Evolutionary conservation across 1,140 invertebrate genomes (phyloP).

Genomic region (Episyrphus balteatus): DNA sequence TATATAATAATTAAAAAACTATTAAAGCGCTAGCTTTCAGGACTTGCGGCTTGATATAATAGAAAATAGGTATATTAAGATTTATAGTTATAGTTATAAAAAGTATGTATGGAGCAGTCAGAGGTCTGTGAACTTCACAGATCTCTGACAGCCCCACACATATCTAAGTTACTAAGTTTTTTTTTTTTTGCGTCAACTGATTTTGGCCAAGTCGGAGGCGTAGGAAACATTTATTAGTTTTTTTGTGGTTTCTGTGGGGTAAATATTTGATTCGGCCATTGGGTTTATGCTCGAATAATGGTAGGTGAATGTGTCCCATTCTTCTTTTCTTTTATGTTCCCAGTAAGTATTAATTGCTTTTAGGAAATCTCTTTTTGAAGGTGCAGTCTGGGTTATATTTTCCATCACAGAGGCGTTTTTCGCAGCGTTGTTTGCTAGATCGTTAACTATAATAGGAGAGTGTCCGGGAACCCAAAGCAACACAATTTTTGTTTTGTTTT

Average conservation of each 20-base stretch:
- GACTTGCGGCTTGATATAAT: not conserved
- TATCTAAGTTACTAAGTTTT: not conserved
- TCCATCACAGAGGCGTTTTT: too few relatives aligned
- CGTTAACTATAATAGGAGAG: too few relatives aligned
- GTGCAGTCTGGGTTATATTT: too few relatives aligned
- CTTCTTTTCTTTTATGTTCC: not conserved
- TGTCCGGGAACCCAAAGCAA: too few relatives aligned
- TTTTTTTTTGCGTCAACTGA: too few relatives aligned
- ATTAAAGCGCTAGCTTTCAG: not conserved
- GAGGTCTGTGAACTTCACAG: not conserved
- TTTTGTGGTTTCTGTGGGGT: too few relatives aligned
- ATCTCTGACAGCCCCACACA: not conserved
- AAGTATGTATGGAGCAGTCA: slow-evolving; percentile 1
- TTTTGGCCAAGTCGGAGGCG: too few relatives aligned
- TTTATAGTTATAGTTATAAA: not conserved
- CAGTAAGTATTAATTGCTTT: not conserved
- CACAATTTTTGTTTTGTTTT: too few relatives aligned
- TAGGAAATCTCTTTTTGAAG: not conserved
- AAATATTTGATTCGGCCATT: not conserved
- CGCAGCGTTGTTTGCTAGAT: too few relatives aligned
- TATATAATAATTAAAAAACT: not conserved
- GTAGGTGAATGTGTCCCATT: not conserved
- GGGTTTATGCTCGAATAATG: not conserved
- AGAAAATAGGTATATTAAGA: not conserved
- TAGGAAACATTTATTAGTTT: too few relatives aligned